These are phyloP conservation scores for Pardosa pseudoannulata DNA, from an alignment of 2,888 invertebrate genomes.

Conservation along the genomic window DNA sequence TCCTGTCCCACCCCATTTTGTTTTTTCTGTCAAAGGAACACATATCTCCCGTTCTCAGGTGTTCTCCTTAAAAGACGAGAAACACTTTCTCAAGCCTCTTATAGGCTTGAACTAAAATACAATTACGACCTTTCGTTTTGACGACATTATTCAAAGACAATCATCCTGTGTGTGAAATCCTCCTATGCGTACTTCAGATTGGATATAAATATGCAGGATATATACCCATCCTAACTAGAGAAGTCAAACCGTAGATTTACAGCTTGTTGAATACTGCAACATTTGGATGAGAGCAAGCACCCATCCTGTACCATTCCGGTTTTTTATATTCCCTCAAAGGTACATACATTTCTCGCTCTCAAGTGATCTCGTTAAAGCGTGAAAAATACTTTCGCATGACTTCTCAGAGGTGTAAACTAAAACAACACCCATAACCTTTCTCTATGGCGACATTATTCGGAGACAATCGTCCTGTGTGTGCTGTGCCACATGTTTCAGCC, in stretches of 20 bases:
- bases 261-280: no score
- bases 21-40: no score
- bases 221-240: no score
- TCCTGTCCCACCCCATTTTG: no score
- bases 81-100: not conserved
- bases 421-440: slow-evolving; percentile 10
- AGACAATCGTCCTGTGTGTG: slow-evolving; percentile 4
- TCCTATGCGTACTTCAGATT: no score
- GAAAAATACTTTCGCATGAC: not conserved
- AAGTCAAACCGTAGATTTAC: no score
- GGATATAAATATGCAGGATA: no score
- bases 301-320: no score
- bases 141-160: not conserved
- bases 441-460: not conserved
- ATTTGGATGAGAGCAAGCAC: no score
- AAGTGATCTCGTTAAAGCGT: not conserved
- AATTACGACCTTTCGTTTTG: not conserved
- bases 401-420: not conserved
- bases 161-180: slow-evolving; percentile 7
- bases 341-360: no score
- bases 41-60: no score
- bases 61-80: not conserved
- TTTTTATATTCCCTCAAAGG: no score
- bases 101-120: not conserved
- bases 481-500: not conserved